Base-by-base conservation (phyloP, 2,113 vertebrate genomes). In the Piaya cayana region DNA sequence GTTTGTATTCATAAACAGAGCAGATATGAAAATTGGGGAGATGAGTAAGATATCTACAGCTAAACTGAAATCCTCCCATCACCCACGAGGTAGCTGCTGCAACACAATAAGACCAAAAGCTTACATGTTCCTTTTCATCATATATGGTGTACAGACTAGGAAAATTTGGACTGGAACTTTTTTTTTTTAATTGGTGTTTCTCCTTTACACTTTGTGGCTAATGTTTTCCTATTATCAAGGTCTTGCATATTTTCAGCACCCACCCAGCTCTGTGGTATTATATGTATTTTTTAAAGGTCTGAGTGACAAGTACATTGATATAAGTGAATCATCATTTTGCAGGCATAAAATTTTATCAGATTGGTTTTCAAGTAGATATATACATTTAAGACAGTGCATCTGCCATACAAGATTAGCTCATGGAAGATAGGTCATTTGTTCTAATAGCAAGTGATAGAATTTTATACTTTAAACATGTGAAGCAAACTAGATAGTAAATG, bases 261-360 rank as follows among this genome's bases (percentile, higher is more conserved):
- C 97, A 97, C 97, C 98, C 97, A 95, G 52, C 86, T 93, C 88
- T 93, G 96, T 96, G 93, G 85, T 96, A 95, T 93, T 97, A 93
- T 53, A 93, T 55, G 91, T 88, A 71, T 86, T 96, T 95, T 96
- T 96, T 92, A 92, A 97, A 98, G 83, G 94, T 90, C 89, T 98
- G 97, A 98, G 97, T 97, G 98, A 98, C 98, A 98, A 97, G 97
- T 91, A 96, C 96, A 97, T 97, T 98, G 98, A 98, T 98, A 98
- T 91, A 98, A 98, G 94, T 97, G 97, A 98, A 98, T 98, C 97
- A 97, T 97, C 97, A 77, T 95, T 98, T 94, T 98, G 97, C 98
- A 98, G 98, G 96, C 97, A 95, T 91, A 97, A 88, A 69, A 94
- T 96, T 96, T 96, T 97, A 98, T 98, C 98, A 98, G 98, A 98